A percentile compares a stretch with the other conserved stretches of the same genome.
Conservation (phyloP, 2,113 vertebrate species). For the Todiramphus chloris region DNA sequence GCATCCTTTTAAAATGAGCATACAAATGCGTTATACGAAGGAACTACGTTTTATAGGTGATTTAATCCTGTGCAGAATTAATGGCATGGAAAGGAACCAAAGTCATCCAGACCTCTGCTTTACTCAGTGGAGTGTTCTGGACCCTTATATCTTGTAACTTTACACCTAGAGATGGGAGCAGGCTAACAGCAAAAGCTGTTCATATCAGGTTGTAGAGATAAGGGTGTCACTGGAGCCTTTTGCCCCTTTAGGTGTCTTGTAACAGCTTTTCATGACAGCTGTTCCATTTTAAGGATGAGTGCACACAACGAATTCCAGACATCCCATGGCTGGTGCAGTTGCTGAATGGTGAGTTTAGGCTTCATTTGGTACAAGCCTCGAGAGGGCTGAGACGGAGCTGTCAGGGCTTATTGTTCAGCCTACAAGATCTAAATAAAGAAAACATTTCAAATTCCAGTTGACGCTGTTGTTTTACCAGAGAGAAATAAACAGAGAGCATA, state of each 20-base stretch:
- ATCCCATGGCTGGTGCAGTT: constrained; percentile 55
- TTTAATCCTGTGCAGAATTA: neutral
- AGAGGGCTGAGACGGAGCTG: constrained; percentile 61
- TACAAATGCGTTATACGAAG: neutral
- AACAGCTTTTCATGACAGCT: constrained; percentile 73
- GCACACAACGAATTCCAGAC: constrained; percentile 78
- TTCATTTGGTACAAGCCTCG: constrained; percentile 61
- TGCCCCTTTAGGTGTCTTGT: constrained; percentile 65
- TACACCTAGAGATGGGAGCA: constrained; percentile 47
- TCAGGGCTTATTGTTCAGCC: constrained; percentile 68
- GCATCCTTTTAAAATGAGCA: neutral
- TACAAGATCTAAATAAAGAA: constrained; percentile 67
- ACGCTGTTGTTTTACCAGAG: constrained; percentile 31
- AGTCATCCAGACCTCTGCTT: neutral
- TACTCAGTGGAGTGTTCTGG: neutral
- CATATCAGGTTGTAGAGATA: constrained; percentile 57
- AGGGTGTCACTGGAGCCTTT: constrained; percentile 54
- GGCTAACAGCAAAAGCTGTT: constrained; percentile 44
- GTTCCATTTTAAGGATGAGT: constrained; percentile 74
- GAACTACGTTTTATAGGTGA: neutral
- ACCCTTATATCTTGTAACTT: neutral
- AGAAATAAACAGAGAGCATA: constrained; percentile 15
- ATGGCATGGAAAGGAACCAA: neutral
- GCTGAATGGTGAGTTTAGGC: constrained; percentile 72
- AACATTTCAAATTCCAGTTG: constrained; percentile 62